Evolutionary conservation across 2,888 invertebrate species (phyloP).

Genomic region (Sycophila texana): DNA sequence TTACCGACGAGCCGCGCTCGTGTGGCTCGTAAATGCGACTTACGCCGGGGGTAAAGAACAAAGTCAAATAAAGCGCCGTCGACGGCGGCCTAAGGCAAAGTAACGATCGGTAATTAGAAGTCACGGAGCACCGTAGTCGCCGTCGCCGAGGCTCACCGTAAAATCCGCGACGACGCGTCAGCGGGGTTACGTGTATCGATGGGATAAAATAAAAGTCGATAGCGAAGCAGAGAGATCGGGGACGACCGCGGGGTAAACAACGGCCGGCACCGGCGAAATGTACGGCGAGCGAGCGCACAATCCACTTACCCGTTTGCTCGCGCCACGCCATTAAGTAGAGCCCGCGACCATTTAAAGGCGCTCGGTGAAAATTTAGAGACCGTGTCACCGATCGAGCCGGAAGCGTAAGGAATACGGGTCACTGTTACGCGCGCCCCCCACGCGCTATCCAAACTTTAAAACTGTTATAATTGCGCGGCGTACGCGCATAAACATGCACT

Average conservation of each 20-base stretch:
- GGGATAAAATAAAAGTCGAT: too few relatives aligned
- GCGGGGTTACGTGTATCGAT: too few relatives aligned
- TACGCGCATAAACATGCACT: background rate
- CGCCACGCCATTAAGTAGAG: conserved; percentile 23
- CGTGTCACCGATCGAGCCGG: background rate
- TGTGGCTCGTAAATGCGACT: too few relatives aligned
- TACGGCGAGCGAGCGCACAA: background rate
- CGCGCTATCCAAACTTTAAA: background rate
- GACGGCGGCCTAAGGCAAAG: background rate
- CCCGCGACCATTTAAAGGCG: background rate
- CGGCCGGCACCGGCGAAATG: conserved; percentile 24
- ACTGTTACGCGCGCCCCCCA: conserved; percentile 40
- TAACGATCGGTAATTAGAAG: background rate
- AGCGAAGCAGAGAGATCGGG: background rate
- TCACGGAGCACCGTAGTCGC: background rate
- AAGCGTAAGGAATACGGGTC: conserved; percentile 49
- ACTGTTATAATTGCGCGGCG: conserved; percentile 43
- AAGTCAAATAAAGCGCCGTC: too few relatives aligned
- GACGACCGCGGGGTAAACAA: background rate
- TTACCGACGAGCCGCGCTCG: background rate
- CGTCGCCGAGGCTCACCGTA: too few relatives aligned
- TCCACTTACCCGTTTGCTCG: conserved; percentile 51
- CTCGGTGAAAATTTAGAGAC: conserved; percentile 34
- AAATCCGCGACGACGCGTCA: too few relatives aligned
- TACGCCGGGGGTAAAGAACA: background rate